A percentile compares a stretch with the other conserved stretches of the same genome.
Conservation (phyloP, 2,797 vertebrate genomes). For the Mormyrus proboscirostris region DNA sequence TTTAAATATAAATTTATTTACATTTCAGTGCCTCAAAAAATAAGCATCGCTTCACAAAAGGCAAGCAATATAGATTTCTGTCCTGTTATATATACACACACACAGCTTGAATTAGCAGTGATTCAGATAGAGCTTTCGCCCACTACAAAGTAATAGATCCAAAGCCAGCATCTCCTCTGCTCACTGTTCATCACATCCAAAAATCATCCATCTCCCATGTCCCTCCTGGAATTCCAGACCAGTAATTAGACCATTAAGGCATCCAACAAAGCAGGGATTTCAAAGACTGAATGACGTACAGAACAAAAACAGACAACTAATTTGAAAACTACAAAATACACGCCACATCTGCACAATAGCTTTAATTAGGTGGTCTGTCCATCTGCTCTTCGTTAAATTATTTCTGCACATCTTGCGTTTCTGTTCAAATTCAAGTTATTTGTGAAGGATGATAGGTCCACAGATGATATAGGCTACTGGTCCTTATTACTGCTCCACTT, state of each 20-base stretch:
- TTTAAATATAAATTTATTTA: slow-evolving; percentile 1
- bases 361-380: background rate
- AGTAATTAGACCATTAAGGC: slow-evolving; percentile 8
- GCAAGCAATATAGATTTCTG: background rate
- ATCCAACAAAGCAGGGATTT: background rate
- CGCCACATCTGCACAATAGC: slow-evolving; percentile 10
- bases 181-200: background rate
- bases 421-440: background rate
- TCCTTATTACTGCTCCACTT: background rate
- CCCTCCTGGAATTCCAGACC: background rate
- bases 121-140: background rate
- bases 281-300: background rate
- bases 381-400: background rate
- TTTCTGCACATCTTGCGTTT: background rate
- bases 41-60: background rate
- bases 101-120: background rate
- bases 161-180: slow-evolving; percentile 1
- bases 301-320: slow-evolving; percentile 3
- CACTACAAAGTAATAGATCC: background rate
- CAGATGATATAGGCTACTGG: background rate
- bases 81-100: background rate
- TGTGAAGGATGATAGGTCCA: background rate
- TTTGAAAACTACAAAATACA: background rate
- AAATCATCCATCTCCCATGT: background rate
- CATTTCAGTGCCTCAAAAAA: slow-evolving; percentile 13